Conservation (phyloP, 2,888 invertebrate genomes). For the Brachypalpus laphriformis region DNA sequence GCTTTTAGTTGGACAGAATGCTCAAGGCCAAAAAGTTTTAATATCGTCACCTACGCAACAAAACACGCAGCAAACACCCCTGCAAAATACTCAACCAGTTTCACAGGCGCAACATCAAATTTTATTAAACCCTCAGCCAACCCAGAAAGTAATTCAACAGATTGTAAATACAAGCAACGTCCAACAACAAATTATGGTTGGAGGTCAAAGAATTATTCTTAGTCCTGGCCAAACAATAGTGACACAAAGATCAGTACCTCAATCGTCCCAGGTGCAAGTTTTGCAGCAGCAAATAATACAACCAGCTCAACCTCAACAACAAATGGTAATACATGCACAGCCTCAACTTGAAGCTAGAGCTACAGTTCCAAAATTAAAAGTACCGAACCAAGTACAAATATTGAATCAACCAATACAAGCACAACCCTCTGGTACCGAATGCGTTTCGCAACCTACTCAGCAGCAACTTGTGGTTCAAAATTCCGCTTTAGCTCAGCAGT, state of each 20-base stretch:
- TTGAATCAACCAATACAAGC: constrained; percentile 77
- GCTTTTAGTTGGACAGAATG: constrained; percentile 80
- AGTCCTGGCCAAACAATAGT: constrained; percentile 82
- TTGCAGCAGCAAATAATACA: constrained; percentile 78
- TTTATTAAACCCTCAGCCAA: constrained; percentile 76
- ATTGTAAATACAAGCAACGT: constrained; percentile 82
- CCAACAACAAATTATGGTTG: constrained; percentile 82
- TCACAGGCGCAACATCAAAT: constrained; percentile 73
- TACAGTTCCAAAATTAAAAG: constrained; percentile 46
- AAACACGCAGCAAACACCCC: constrained; percentile 63
- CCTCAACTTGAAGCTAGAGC: constrained; percentile 44
- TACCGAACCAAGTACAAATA: constrained; percentile 70
- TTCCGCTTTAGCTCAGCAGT: constrained; percentile 90
- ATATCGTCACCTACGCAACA: constrained; percentile 78
- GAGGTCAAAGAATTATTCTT: constrained; percentile 82
- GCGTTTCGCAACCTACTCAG: constrained; percentile 80
- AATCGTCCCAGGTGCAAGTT: constrained; percentile 78
- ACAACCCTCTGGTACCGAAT: constrained; percentile 32
- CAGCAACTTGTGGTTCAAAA: constrained; percentile 91
- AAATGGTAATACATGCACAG: constrained; percentile 57
- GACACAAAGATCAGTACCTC: constrained; percentile 81
- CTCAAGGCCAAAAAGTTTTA: constrained; percentile 82
- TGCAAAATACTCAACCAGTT: constrained; percentile 58
- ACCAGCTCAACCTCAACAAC: constrained; percentile 73
- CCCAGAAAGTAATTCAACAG: constrained; percentile 82